Percentiles rank a stretch among this genome's conserved stretches.
These are phyloP conservation scores for Danaus chrysippus DNA, from an alignment of 2,888 invertebrate genomes.

Conservation along the genomic window DNA sequence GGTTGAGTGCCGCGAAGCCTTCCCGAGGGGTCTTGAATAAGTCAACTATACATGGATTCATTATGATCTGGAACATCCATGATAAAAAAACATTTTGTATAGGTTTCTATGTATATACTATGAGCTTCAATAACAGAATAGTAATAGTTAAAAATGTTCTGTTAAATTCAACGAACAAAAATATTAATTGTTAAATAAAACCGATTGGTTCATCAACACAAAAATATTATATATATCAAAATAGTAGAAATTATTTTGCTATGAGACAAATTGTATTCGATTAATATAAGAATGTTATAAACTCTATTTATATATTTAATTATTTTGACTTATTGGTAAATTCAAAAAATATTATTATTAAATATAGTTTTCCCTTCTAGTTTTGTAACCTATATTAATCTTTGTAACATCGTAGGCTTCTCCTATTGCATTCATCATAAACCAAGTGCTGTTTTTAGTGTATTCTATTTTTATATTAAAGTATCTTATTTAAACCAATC, in stretches of 20 bases:
- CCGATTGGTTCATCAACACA: no score
- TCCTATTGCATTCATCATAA: slow-evolving; percentile 46
- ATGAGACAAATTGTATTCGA: no score
- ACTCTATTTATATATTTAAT: no score
- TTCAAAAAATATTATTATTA: background rate
- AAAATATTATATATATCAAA: no score
- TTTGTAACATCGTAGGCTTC: slow-evolving; percentile 32
- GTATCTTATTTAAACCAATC: slow-evolving; percentile 13
- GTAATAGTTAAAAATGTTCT: no score
- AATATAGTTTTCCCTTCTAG: slow-evolving; percentile 11
- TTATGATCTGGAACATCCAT: slow-evolving; percentile 38
- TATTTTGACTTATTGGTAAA: no score
- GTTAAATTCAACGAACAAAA: no score
- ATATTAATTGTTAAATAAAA: no score
- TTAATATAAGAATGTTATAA: no score
- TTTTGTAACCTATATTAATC: slow-evolving; percentile 2
- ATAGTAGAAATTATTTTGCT: no score
- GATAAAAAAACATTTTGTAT: background rate
- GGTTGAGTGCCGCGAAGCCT: slow-evolving; percentile 61
- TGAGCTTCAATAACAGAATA: no score
- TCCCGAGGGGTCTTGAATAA: slow-evolving; percentile 64
- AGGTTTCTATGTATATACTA: no score
- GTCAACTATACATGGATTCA: slow-evolving; percentile 47
- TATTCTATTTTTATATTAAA: slow-evolving; percentile 63
- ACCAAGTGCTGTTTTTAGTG: slow-evolving; percentile 60